A percentile compares a stretch with the other conserved stretches of the same genome.
Conservation (phyloP, 2,113 vertebrate species). For the Connochaetes taurinus region DNA sequence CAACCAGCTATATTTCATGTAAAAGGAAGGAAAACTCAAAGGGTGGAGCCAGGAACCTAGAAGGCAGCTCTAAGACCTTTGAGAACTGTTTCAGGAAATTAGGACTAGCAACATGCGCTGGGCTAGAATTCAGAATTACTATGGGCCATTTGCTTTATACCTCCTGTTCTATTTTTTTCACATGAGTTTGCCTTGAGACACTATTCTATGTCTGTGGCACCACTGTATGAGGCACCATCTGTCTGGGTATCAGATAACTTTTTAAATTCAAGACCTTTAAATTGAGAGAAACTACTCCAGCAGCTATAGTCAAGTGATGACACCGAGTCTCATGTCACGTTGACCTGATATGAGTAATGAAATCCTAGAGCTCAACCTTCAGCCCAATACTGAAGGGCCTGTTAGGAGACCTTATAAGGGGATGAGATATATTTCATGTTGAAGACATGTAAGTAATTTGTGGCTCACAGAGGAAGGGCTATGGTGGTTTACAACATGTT, state of each 20-base stretch:
- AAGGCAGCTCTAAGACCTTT: background rate
- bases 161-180: background rate
- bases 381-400: background rate
- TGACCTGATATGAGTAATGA: background rate
- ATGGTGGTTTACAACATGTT: background rate
- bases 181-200: fast-evolving
- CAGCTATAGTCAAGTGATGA: background rate
- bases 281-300: background rate
- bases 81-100: background rate
- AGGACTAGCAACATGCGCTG: background rate
- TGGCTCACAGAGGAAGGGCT: background rate
- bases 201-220: background rate
- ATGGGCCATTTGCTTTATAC: background rate
- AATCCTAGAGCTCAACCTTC: background rate
- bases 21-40: background rate
- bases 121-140: background rate
- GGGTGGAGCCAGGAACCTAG: background rate
- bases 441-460: background rate
- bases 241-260: background rate
- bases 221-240: background rate
- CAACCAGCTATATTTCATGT: background rate
- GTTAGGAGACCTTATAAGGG: background rate
- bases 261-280: background rate
- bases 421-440: background rate
- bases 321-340: background rate